Conservation (phyloP, 2,113 vertebrate species). For the Pseudorhombus dupliciocellatus region DNA sequence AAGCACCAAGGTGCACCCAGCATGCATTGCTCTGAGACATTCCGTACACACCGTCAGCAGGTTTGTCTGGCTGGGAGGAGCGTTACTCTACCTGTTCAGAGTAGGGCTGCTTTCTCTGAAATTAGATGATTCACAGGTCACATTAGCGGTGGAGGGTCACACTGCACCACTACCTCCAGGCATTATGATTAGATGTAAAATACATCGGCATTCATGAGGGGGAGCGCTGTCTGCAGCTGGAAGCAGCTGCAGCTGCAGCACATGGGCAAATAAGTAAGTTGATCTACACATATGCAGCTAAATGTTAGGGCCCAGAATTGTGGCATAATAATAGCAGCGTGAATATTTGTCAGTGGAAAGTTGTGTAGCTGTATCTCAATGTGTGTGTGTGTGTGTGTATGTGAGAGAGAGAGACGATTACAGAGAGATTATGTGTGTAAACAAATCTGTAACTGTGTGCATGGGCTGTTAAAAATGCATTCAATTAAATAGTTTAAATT, state of each 20-base stretch:
- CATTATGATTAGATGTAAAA: conserved; percentile 50
- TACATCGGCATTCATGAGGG: conserved; percentile 43
- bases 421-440: no score
- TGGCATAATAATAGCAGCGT: no score
- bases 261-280: no score
- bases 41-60: conserved; percentile 49
- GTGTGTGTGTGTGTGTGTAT: no score
- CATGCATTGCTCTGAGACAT: conserved; percentile 76
- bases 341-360: no score
- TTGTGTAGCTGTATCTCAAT: no score
- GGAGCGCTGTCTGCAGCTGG: conserved; percentile 31
- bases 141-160: conserved; percentile 71
- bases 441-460: no score
- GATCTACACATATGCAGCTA: neutral
- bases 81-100: conserved; percentile 85
- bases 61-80: conserved; percentile 69
- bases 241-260: conserved; percentile 25
- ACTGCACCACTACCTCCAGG: conserved; percentile 32
- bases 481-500: no score
- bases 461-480: no score
- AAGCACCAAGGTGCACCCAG: conserved; percentile 61
- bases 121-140: conserved; percentile 81
- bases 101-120: conserved; percentile 85
- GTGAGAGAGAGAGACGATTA: no score
- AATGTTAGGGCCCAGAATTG: neutral